Conservation (phyloP, 2,113 vertebrate genomes). For the Chloropsis cyanopogon region DNA sequence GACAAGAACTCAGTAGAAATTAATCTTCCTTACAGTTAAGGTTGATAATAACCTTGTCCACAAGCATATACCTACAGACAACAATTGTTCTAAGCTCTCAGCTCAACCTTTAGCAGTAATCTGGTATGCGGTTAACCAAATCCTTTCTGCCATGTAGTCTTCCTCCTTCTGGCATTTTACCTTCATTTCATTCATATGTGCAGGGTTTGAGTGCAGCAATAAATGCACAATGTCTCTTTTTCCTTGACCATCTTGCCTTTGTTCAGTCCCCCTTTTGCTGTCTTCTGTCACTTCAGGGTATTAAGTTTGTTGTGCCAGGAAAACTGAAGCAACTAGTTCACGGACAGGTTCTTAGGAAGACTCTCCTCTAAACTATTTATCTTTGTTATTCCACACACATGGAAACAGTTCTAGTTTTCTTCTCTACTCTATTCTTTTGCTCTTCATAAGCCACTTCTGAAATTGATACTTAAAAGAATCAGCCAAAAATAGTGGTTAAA, state of each 20-base stretch:
- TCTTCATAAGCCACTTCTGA: neutral
- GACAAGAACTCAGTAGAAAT: neutral
- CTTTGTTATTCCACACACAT: neutral
- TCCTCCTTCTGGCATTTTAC: neutral
- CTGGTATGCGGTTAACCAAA: neutral
- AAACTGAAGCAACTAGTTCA: neutral
- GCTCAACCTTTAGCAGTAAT: neutral
- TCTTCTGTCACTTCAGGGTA: neutral
- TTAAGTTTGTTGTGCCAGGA: neutral
- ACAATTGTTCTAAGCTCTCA: neutral
- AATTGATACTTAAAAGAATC: neutral
- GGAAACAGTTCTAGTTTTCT: neutral
- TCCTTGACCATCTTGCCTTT: neutral
- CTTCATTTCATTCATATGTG: neutral
- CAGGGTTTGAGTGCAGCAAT: neutral
- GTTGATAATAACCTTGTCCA: neutral
- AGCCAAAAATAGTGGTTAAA: neutral
- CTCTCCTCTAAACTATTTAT: neutral
- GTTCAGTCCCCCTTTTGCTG: neutral
- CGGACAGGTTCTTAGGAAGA: neutral
- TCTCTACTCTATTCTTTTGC: neutral
- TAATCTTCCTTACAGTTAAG: neutral
- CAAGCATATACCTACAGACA: neutral
- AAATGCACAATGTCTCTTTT: neutral
- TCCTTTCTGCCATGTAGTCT: neutral